Percentiles rank a stretch among this genome's conserved stretches.
These are phyloP conservation scores for Coreius guichenoti DNA, from an alignment of 2,797 vertebrate species.

Conservation along the genomic window DNA sequence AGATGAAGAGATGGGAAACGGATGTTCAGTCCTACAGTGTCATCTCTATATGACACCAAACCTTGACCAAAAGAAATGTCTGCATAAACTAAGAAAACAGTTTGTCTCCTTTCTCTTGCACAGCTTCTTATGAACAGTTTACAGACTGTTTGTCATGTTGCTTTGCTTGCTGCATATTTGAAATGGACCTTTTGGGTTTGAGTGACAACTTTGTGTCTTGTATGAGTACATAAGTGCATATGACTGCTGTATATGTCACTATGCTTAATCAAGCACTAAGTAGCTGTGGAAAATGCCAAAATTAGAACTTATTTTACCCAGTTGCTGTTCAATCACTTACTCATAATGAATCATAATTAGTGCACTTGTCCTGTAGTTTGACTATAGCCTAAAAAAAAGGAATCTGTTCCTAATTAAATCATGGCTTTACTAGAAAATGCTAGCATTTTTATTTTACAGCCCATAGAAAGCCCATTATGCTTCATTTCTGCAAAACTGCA, in stretches of 20 bases:
- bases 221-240: no score
- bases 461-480: background rate
- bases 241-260: no score
- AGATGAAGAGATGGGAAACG: slow-evolving; percentile 66
- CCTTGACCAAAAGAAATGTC: slow-evolving; percentile 2
- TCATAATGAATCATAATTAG: background rate
- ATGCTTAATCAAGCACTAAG: background rate
- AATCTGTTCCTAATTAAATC: slow-evolving; percentile 26
- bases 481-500: background rate
- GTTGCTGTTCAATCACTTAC: background rate
- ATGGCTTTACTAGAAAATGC: slow-evolving; percentile 27
- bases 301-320: background rate
- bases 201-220: slow-evolving; percentile 6
- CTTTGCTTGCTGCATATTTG: slow-evolving; percentile 22
- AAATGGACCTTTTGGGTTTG: slow-evolving; percentile 25
- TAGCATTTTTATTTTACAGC: slow-evolving; percentile 39
- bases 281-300: background rate
- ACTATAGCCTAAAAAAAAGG: background rate
- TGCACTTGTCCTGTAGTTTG: background rate
- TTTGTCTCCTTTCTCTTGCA: slow-evolving; percentile 3
- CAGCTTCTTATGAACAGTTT: slow-evolving; percentile 18
- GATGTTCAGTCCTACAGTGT: slow-evolving; percentile 38
- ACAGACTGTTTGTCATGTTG: slow-evolving; percentile 5
- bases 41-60: background rate
- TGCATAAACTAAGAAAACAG: background rate